A percentile compares a stretch with the other conserved stretches of the same genome.
phyloP scores from a whole-genome alignment of 2,113 vertebrate species.

The Recurvirostra avosetta region DNA sequence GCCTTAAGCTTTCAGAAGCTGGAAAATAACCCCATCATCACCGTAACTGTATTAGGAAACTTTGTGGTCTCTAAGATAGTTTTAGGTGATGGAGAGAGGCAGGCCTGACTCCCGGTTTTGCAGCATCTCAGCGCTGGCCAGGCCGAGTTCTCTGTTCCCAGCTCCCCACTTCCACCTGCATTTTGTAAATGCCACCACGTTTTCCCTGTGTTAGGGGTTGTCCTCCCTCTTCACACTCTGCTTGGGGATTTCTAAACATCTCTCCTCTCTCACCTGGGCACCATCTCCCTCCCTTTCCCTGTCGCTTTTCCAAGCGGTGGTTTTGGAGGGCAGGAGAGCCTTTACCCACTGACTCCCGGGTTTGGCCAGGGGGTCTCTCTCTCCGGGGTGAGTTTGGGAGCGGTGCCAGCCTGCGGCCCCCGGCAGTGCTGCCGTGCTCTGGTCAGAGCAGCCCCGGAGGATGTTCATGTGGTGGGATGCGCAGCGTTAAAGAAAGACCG shows the following conservation, averaged over 20 bases:
- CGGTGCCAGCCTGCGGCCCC: fast-evolving
- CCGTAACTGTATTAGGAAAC: fast-evolving
- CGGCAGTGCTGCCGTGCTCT: neutral
- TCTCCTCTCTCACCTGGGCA: fast-evolving
- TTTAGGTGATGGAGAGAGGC: fast-evolving
- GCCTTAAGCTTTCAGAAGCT: neutral
- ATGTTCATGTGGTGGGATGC: fast-evolving
- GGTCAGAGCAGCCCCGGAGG: neutral
- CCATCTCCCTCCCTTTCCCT: neutral
- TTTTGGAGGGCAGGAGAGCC: neutral
- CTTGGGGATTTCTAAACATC: fast-evolving
- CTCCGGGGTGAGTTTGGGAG: fast-evolving
- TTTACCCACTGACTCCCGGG: neutral
- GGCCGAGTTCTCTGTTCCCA: fast-evolving
- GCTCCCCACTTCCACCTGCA: fast-evolving
- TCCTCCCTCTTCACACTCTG: neutral
- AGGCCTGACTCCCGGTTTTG: neutral
- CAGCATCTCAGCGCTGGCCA: neutral
- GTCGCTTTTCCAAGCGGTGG: fast-evolving
- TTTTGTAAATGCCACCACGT: fast-evolving
- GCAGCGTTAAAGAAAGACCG: no score
- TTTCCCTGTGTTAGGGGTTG: neutral
- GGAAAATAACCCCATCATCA: neutral
- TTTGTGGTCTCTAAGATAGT: fast-evolving
- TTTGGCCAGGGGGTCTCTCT: fast-evolving